Base-by-base conservation (phyloP, 2,888 invertebrate species). In the Cremastinae sp. region DNA sequence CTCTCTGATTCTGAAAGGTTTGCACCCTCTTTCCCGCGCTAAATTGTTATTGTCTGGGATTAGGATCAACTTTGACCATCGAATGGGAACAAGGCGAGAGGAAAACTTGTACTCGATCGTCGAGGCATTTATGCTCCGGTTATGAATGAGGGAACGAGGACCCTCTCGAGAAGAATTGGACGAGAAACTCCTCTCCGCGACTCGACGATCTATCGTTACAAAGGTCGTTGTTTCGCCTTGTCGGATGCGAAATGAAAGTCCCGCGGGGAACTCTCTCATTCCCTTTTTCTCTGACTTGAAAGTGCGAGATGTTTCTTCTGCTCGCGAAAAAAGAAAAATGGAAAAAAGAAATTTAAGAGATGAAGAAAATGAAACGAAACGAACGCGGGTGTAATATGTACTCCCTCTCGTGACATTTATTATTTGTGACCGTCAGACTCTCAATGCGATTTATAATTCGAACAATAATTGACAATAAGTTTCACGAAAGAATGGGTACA, bases 31-130 rank as follows among this genome's bases (percentile, higher is more conserved):
- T 41, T n/a, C 28, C 54, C 43, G 16, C 81, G 85, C 87, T 85
- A 84, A 87, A 86, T 87, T 85, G 84, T 85, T 84, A 84, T 82
- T 81, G 80, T 77, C 75, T 66, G 62, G 71, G 61, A 43, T 61
- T 54, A 62, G 59, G 16, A 59, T 14, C 18, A 14, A 49, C 10
- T 3, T 3, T 18, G 16, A 4, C 45, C 45, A 41, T 10, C 12
- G 3, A 41, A 2, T 9, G 28, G 51, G 20, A 12, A 22, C 1
- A 3, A 22, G 0, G 28, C 28, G 28, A 41, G 16, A 22, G 28
- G 16, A 49, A 59, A 47, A 16, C 9, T 16, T 10, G 14, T 20
- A 4, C 14, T 43, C 22, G 34, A 47, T 9, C 18, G 4, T 9
- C 28, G 10, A 28, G 28, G 28, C 28, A 28, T 28, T 28, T 28